Base-by-base conservation (phyloP, 2,888 invertebrate species). In the Disparrhopalites patrizii region DNA sequence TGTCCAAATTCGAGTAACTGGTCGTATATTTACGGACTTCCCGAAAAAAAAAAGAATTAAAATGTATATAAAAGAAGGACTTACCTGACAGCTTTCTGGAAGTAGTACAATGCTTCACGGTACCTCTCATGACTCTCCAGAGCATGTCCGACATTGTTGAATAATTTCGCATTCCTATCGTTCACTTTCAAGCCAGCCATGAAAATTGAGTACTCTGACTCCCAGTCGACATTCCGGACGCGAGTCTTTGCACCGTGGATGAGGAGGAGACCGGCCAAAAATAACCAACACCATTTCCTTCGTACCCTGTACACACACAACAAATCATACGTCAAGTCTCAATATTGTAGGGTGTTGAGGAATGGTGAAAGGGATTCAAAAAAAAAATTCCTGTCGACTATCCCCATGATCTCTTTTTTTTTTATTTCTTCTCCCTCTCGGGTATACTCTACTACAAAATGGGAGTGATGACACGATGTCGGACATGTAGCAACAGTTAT, bases 91-190 rank as follows among this genome's bases (percentile, higher is more conserved):
- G 96, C 96, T 76, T 91, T 91, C 78, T 91, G 87, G 80, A 96
- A 96, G 81, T 93, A 97, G 70, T 86, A 84, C 66, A 97, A 81
- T 0, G 97, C 96, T 78, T 94, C 93, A 54, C 80, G 79, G 76
- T 82, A 85, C 58, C 81, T 80, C 1, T 83, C 85, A 76, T 87
- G 85, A 70, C 85, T 89, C 82, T 97, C 96, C 74, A 97, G 81
- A 0, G 95, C 94, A 80, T 97, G 96, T 0, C 96, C 97, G 1
- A 97, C 95, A 80, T 97, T 97, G 81, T 97, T 97, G 81, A 92
- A 97, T 27, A 97, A 83, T 80, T 97, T 97, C 27, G 97, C 97
- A 81, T 97, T 97, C 72, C 87, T 85, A 74, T 88, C 88, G 78
- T 93, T 95, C 54, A 93, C 88, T 77, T 83, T 83, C 62, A 97